Base-by-base conservation (phyloP, 23 tunicate genomes). In the Diplosoma virens region DNA sequence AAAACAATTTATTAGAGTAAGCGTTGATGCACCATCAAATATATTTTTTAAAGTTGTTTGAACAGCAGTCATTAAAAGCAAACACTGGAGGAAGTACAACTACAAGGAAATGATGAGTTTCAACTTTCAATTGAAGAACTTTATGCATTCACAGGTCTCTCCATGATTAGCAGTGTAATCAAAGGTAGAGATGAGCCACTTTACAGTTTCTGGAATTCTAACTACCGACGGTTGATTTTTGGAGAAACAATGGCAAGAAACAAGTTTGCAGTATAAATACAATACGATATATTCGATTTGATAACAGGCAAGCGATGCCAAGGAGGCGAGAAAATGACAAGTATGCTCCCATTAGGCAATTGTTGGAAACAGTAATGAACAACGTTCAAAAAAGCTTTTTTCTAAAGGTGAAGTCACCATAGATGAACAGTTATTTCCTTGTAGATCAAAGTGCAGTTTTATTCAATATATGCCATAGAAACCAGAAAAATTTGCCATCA, bases 101-200 rank as follows among this genome's bases (percentile, higher is more conserved):
- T 37, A 18, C 75, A 68, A 68, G 53, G 53, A 17, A 26, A 68
- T 68, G 53, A 68, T 6, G 69, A 61, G 55, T 68, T 68, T 68
- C 55, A 37, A 36, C 26, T 35, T 36, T 68, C 55, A 36, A 68
- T 20, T 36, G 75, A 68, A 3, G 75, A 68, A 68, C 55, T 34
- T 37, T 16, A 68, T 23, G 75, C 75, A 35, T 35, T 68, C 55
- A 36, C 25, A n/a, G 75, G 75, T 25, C 75, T 68, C 27, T 68
- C 53, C 75, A 68, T 68, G n/a, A 37, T 68, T 68, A 22, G 75
- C 36, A 53, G 75, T 68, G 54, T 68, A 41, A 36, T 68, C 25
- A 68, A 68, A 68, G 75, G 75, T n/a, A 68, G 52, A 68, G 75
- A 68, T 35, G 75, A 68, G 55, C 75, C 75, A 35, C 75, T 68